These are phyloP conservation scores for Aplidium turbinatum DNA, from an alignment of 23 tunicate genomes.

Conservation along the genomic window DNA sequence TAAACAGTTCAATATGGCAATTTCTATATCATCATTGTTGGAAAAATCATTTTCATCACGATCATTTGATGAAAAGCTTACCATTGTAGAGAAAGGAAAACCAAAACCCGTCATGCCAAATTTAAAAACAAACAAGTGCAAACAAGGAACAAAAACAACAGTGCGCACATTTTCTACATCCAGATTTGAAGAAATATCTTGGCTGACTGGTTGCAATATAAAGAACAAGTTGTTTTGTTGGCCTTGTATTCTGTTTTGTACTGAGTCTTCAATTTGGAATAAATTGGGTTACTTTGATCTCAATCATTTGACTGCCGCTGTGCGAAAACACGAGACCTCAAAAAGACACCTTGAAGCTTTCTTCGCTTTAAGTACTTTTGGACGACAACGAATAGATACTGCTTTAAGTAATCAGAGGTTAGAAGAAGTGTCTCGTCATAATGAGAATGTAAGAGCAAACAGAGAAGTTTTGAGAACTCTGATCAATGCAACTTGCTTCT, in stretches of 20 bases:
- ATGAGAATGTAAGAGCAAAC: conserved; percentile 17
- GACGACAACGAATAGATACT: conserved; percentile 4
- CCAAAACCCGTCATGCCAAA: conserved; percentile 9
- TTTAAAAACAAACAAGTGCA: neutral
- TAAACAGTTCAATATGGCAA: too few relatives aligned
- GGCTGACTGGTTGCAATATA: neutral
- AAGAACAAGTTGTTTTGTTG: conserved; percentile 6
- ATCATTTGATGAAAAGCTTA: neutral
- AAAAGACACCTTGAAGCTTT: neutral
- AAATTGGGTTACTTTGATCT: conserved; percentile 5
- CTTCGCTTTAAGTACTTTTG: neutral
- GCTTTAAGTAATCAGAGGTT: conserved; percentile 14
- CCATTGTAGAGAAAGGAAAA: neutral
- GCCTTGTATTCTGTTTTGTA: conserved; percentile 5
- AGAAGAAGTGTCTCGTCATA: conserved; percentile 17
- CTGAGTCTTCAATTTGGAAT: conserved; percentile 4
- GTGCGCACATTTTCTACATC: neutral
- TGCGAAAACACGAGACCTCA: neutral
- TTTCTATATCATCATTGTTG: neutral
- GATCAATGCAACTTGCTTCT: conserved; percentile 12
- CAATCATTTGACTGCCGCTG: neutral
- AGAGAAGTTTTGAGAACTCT: conserved; percentile 13
- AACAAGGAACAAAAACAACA: neutral
- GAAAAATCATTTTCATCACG: conserved; percentile 7
- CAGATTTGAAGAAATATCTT: conserved; percentile 4